Conservation (phyloP, 2,113 vertebrate species). For the Lethenteron camtschaticum region DNA sequence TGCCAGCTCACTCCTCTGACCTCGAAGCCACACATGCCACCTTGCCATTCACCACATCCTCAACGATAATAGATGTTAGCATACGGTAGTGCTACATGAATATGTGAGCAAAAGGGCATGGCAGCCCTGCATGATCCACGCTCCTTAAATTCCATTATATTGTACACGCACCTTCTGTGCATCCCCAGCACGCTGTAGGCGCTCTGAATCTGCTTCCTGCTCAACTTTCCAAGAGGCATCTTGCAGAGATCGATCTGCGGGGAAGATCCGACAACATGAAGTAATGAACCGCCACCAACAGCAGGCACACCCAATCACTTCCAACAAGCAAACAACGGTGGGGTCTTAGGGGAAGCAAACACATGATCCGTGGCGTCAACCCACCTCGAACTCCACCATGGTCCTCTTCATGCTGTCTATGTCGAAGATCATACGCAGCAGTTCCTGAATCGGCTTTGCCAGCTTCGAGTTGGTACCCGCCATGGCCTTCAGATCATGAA, state of each 20-base stretch:
- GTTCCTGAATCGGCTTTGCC: conserved; percentile 54
- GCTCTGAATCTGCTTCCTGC: conserved; percentile 88
- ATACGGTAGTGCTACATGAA: too few relatives aligned
- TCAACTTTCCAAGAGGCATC: conserved; percentile 91
- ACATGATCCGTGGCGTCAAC: neutral
- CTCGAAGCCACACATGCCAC: too few relatives aligned
- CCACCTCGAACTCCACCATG: conserved; percentile 95
- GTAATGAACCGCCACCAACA: neutral
- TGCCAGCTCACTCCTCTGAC: too few relatives aligned
- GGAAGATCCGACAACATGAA: neutral
- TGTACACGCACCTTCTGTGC: conserved; percentile 59
- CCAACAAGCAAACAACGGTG: too few relatives aligned
- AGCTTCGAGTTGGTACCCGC: conserved; percentile 67
- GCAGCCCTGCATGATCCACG: too few relatives aligned
- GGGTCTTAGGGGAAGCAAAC: too few relatives aligned
- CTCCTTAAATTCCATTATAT: too few relatives aligned
- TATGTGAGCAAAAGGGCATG: too few relatives aligned
- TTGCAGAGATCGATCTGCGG: conserved; percentile 87
- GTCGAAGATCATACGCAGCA: conserved; percentile 85
- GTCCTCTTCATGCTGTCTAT: conserved; percentile 99
- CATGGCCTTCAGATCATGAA: conserved; percentile 53
- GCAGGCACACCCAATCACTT: neutral
- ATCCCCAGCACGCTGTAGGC: conserved; percentile 74
- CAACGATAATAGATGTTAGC: too few relatives aligned
- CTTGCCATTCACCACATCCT: too few relatives aligned